phyloP scores from a whole-genome alignment of 2,797 vertebrate genomes.

The Avahi laniger region DNA sequence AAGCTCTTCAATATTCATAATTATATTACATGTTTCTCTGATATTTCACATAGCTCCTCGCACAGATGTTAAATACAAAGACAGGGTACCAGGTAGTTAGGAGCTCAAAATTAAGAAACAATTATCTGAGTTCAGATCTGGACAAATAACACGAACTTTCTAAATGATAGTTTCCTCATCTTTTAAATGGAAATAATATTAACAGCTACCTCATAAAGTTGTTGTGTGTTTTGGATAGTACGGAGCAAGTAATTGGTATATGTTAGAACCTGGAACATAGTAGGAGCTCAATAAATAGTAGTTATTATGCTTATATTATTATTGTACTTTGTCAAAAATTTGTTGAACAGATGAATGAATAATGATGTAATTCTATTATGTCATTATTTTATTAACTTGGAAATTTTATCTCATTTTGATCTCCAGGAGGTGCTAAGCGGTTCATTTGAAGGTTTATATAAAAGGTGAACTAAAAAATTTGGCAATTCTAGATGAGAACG shows the following conservation, averaged over 20 bases:
- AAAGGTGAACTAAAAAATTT: slow-evolving; percentile 25
- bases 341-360: background rate
- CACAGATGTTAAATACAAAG: background rate
- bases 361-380: background rate
- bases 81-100: background rate
- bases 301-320: background rate
- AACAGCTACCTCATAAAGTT: background rate
- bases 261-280: background rate
- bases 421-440: background rate
- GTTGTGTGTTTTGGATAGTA: background rate
- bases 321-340: background rate
- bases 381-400: background rate
- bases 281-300: background rate
- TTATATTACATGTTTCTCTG: background rate
- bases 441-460: background rate
- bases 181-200: slow-evolving; percentile 16
- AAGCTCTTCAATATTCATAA: background rate
- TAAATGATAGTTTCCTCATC: background rate
- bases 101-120: slow-evolving; percentile 16
- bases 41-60: background rate
- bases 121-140: background rate
- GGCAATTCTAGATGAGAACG: background rate
- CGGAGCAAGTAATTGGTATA: background rate
- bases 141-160: background rate
- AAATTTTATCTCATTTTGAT: background rate